Conservation (phyloP, 2,888 invertebrate species). For the Drosophila cognata region DNA sequence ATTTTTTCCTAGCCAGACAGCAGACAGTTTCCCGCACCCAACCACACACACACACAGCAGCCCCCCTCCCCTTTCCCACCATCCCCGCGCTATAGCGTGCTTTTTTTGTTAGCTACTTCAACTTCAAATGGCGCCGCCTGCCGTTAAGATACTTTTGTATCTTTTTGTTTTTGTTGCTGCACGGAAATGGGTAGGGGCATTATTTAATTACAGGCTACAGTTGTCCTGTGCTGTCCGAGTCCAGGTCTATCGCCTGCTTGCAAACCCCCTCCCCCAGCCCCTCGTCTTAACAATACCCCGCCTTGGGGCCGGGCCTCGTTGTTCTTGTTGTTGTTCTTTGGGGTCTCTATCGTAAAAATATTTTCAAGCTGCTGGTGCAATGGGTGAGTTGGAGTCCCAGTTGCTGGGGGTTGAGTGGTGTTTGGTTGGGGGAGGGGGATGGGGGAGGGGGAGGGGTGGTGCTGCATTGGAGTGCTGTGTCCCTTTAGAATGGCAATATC, state of each 20-base stretch:
- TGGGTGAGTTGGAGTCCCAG: neutral
- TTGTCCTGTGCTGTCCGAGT: conserved; percentile 57
- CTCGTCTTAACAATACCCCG: conserved; percentile 7
- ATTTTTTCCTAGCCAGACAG: conserved; percentile 58
- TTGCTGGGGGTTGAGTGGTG: neutral
- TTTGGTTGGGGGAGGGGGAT: neutral
- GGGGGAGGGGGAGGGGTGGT: neutral
- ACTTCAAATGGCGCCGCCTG: conserved; percentile 72
- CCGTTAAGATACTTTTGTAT: conserved; percentile 73
- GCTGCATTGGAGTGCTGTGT: conserved; percentile 3
- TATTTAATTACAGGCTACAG: conserved; percentile 78
- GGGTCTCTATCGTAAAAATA: conserved; percentile 65
- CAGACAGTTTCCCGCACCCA: conserved; percentile 45
- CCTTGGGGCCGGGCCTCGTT: conserved; percentile 30
- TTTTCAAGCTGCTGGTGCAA: conserved; percentile 42
- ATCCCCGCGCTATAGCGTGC: neutral
- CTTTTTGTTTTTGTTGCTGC: conserved; percentile 36
- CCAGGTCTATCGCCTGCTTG: conserved; percentile 4
- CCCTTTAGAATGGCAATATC: conserved; percentile 47
- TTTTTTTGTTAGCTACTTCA: conserved; percentile 54
- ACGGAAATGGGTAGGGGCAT: conserved; percentile 47
- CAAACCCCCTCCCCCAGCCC: neutral
- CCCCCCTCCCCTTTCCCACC: neutral
- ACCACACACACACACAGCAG: neutral
- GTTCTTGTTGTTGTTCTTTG: conserved; percentile 14